Percentiles rank a stretch among this genome's conserved stretches.
These are phyloP conservation scores for Turnix velox DNA, from an alignment of 2,113 vertebrate genomes.

Conservation along the genomic window DNA sequence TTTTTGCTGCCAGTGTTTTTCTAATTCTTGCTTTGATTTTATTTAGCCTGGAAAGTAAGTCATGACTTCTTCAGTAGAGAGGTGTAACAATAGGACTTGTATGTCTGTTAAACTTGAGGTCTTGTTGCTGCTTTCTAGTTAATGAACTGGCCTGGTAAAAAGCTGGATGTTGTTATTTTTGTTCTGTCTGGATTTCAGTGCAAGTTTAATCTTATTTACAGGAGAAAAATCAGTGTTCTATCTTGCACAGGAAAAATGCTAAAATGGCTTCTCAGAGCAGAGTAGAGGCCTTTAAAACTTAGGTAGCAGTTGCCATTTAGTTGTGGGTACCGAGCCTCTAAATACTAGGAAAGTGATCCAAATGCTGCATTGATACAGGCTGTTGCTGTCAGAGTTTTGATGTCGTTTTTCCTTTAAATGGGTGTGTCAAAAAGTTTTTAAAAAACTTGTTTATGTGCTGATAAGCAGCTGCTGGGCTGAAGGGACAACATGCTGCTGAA, in stretches of 20 bases:
- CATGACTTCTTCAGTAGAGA: neutral
- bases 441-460: neutral
- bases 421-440: constrained; percentile 22
- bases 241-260: neutral
- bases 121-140: neutral
- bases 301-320: neutral
- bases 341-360: neutral
- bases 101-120: neutral
- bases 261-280: neutral
- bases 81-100: neutral
- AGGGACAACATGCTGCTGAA: neutral
- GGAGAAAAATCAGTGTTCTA: neutral
- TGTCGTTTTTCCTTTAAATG: constrained; percentile 14
- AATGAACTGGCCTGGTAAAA: neutral
- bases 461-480: constrained; percentile 36
- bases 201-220: neutral
- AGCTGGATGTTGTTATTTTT: neutral
- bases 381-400: neutral
- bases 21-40: neutral
- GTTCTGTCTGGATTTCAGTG: neutral
- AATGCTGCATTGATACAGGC: neutral
- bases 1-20: neutral
- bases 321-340: neutral
- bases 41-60: neutral
- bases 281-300: neutral